Evolutionary conservation across 1,140 invertebrate species (phyloP), one percentile per base, ranked within the genome.

Genomic region (Neomicropteryx cornuta): DNA sequence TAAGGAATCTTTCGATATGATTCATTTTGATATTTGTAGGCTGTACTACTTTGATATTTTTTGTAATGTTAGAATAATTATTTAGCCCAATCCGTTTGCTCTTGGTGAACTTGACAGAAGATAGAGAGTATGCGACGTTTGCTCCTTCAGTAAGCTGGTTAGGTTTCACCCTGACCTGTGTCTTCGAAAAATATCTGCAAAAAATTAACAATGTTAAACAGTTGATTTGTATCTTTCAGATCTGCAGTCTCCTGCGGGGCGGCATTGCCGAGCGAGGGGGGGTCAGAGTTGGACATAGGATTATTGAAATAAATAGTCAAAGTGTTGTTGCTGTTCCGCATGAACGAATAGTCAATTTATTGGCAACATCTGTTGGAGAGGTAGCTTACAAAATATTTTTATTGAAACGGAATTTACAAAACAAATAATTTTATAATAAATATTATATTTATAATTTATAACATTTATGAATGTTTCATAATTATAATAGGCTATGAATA

Each of bases 251-350:
- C 51, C 70, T 99, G 36, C 76, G 96, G 49, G 96, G 96, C 22
- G 96, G 96, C 18, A 99, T 99, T 46, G 96, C 96, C 24, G 96
- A 99, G 69, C 71, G 96, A 45, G 96, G 96, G 23, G 96, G 97
- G 17, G 95, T 99, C 35, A 76, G 96, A 36, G 96, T 99, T 5
- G 97, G 96, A 1, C 95, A 99, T 71, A 78, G 96, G 48, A 99
- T 99, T 53, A 99, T 99, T 53, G 96, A 99, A 75, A 99, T 99
- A 49, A 99, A 99, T 73, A 88, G 94, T 60, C 90, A 97, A 71
- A 94, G 90, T 66, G 96, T 99, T 18, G 96, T 99, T 23, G 96
- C 96, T 45, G 94, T 98, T 35, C 93, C 94, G 39, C 97, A 99
- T 72, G 96, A 99, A 65, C 90, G 94, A 64, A 99, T 99, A 58